Evolutionary conservation across 2,888 invertebrate genomes (phyloP).

Genomic region (Conomelus anceps): DNA sequence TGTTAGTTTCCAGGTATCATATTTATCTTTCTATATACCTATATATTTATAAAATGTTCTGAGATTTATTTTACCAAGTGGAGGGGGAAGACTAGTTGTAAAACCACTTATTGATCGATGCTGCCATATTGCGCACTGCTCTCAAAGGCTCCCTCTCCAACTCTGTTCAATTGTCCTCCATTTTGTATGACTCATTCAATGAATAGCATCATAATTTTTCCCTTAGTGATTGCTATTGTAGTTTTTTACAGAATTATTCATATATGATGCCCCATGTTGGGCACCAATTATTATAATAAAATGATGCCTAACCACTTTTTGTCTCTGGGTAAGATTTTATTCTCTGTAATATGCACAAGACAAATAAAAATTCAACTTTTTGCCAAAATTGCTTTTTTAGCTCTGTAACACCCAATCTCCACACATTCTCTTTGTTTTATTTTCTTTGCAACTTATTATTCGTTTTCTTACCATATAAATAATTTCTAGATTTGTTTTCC

Average conservation of each 20-base stretch:
- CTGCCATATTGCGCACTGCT: neutral
- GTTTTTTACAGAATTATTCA: neutral
- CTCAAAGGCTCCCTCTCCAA: neutral
- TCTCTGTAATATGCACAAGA: no score
- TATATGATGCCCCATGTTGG: no score
- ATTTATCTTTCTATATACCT: neutral
- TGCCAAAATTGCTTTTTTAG: no score
- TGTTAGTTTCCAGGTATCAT: neutral
- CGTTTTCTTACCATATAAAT: no score
- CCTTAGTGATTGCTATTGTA: neutral
- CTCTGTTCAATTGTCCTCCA: neutral
- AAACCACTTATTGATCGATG: neutral
- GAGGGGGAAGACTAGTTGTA: neutral
- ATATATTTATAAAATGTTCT: neutral
- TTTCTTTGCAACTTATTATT: no score
- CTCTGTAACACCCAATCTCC: no score
- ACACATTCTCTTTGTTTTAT: no score
- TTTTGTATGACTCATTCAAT: neutral
- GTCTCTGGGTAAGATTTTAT: no score
- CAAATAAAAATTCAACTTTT: no score
- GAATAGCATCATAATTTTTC: neutral
- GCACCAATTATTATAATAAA: no score
- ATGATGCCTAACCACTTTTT: no score
- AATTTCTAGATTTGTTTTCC: no score
- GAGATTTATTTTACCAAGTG: neutral